Percentiles rank a stretch among this genome's conserved stretches.
phyloP scores from a whole-genome alignment of 2,113 vertebrate species.

The Pampusana beccarii region DNA sequence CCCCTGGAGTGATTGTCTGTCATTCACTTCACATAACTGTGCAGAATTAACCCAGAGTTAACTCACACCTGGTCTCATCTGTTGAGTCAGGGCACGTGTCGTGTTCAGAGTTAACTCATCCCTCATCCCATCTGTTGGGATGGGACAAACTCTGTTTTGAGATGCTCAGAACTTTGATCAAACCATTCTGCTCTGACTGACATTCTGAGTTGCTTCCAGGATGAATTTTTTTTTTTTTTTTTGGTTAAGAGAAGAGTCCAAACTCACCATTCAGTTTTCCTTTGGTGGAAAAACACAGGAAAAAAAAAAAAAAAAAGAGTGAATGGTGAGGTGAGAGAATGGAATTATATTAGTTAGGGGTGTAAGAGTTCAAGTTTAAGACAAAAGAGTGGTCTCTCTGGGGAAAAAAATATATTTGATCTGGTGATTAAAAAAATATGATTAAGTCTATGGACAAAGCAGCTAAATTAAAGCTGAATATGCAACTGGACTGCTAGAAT shows the following conservation, averaged over 20 bases:
- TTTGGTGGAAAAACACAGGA: no score
- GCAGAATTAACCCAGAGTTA: no score
- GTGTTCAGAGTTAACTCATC: no score
- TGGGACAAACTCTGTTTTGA: not conserved
- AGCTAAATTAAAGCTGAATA: not conserved
- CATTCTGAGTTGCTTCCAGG: not conserved
- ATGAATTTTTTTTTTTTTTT: no score
- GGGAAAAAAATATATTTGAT: not conserved
- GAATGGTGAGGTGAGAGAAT: not conserved
- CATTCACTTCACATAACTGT: no score
- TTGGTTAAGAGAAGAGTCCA: no score
- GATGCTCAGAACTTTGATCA: not conserved
- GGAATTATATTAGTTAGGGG: not conserved
- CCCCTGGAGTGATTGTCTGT: no score
- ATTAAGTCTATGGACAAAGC: not conserved
- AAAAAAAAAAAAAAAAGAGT: not conserved
- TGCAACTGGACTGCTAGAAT: not conserved
- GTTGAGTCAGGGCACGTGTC: no score
- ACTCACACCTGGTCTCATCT: no score
- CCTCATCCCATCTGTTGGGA: no score
- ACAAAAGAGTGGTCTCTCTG: not conserved
- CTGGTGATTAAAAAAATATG: not conserved
- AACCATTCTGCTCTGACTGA: not conserved
- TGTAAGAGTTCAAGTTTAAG: not conserved
- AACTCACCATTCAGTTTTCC: no score